Evolutionary conservation across 2,113 vertebrate genomes (phyloP).

Genomic region (Vireo altiloquus): DNA sequence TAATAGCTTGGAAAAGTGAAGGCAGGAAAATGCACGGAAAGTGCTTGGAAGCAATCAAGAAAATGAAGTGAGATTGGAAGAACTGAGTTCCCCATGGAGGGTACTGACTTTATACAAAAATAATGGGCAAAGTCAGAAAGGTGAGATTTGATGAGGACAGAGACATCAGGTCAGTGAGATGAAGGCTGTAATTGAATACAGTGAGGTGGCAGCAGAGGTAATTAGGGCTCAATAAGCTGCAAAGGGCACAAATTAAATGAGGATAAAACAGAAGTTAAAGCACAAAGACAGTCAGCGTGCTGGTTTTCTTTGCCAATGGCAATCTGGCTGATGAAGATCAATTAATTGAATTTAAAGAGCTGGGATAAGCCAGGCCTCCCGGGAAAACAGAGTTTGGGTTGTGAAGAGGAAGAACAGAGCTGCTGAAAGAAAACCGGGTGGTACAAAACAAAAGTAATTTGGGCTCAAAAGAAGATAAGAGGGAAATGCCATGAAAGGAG

Average conservation of each 20-base stretch:
- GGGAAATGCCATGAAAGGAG: neutral
- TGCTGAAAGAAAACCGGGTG: neutral
- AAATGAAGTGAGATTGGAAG: neutral
- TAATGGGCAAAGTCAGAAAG: constrained; percentile 51
- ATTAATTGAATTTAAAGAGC: constrained; percentile 65
- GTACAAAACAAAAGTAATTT: constrained; percentile 47
- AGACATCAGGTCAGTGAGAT: constrained; percentile 23
- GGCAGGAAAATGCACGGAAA: neutral
- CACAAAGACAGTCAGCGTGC: neutral
- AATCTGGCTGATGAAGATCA: constrained; percentile 54
- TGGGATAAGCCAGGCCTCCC: constrained; percentile 14
- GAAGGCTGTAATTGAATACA: constrained; percentile 46
- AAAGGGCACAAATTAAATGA: constrained; percentile 62
- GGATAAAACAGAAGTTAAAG: constrained; percentile 54
- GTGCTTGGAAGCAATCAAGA: neutral
- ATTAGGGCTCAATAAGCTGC: constrained; percentile 57
- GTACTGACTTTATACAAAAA: neutral
- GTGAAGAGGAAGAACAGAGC: constrained; percentile 12
- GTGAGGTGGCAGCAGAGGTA: constrained; percentile 47
- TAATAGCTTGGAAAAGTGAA: neutral
- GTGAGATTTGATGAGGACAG: constrained; percentile 61
- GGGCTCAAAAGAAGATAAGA: constrained; percentile 17
- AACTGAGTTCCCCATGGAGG: neutral
- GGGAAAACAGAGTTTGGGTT: constrained; percentile 14
- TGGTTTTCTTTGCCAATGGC: constrained; percentile 56